Evolutionary conservation across 1,140 invertebrate species (phyloP).

Genomic region (Berghia stephanieae): DNA sequence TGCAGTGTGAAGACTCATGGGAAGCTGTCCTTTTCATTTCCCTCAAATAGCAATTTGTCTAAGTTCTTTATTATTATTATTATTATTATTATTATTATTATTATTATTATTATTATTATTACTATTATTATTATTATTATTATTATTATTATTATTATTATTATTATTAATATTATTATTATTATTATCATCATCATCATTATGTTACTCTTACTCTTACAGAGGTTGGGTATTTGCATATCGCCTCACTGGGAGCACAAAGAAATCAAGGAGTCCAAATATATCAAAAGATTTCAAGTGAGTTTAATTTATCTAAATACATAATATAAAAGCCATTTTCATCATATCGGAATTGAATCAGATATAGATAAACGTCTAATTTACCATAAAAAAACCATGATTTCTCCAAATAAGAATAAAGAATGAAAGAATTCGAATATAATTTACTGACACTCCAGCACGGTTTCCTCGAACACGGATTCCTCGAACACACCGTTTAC

Average conservation of each 20-base stretch:
- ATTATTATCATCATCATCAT: not conserved
- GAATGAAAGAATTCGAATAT: not conserved
- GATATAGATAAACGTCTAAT: not conserved
- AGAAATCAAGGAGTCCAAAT: constrained; percentile 41
- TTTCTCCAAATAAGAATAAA: too few relatives aligned
- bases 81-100: not conserved
- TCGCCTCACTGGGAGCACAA: constrained; percentile 54
- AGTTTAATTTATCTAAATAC: not conserved
- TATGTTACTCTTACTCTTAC: constrained; percentile 22
- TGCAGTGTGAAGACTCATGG: too few relatives aligned
- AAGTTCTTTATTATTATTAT: not conserved
- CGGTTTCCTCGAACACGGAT: too few relatives aligned
- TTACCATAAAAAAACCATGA: not conserved
- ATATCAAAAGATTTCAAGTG: constrained; percentile 51
- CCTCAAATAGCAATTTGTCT: not conserved
- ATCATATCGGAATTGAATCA: not conserved
- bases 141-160: not conserved
- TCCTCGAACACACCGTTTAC: too few relatives aligned
- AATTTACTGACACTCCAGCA: not conserved
- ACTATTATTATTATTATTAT: not conserved
- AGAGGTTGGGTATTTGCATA: constrained; percentile 52
- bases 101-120: not conserved
- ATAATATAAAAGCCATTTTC: not conserved
- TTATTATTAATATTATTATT: not conserved
- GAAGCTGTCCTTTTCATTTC: too few relatives aligned